phyloP scores from a whole-genome alignment of 2,113 vertebrate genomes.

The Litocranius walleri region DNA sequence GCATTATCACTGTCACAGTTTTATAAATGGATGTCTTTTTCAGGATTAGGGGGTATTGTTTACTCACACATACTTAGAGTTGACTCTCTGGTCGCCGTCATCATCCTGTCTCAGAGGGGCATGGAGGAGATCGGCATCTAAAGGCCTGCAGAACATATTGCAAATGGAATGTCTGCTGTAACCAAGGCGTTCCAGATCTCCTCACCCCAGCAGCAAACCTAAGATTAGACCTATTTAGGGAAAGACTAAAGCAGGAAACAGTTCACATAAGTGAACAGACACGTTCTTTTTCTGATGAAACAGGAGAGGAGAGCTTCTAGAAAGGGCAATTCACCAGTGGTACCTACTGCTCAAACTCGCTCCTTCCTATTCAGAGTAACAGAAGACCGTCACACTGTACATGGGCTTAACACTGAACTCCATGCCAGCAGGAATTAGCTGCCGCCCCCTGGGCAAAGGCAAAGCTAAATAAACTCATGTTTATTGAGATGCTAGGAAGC shows the following conservation, averaged over 20 bases:
- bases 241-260: background rate
- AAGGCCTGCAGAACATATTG: background rate
- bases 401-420: background rate
- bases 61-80: background rate
- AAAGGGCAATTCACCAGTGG: background rate
- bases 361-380: background rate
- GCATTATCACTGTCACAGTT: background rate
- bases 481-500: background rate
- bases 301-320: background rate
- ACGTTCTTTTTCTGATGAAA: background rate
- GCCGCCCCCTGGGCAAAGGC: background rate
- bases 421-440: background rate
- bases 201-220: background rate
- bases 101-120: background rate
- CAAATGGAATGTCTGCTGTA: background rate
- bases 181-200: background rate
- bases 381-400: accelerated
- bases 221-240: background rate
- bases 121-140: background rate
- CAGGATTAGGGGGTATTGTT: background rate
- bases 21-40: background rate
- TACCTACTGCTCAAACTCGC: background rate
- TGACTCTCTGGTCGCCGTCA: background rate
- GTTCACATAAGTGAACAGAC: background rate
- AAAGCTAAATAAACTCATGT: background rate